Percentiles rank a stretch among this genome's conserved stretches.
phyloP scores from a whole-genome alignment of 2,113 vertebrate genomes.

The Prinia subflava region DNA sequence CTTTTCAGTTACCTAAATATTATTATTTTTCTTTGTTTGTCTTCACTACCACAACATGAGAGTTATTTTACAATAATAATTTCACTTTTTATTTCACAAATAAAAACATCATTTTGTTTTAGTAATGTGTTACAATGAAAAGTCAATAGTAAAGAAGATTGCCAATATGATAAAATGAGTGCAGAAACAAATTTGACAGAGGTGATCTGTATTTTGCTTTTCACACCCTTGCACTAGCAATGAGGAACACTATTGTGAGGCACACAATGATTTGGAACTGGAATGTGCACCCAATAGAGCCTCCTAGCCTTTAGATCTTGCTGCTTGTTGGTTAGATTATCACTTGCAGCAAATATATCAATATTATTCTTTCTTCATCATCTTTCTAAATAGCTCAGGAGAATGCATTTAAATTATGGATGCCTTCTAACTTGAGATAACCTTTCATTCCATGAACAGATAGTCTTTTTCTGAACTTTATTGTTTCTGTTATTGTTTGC shows the following conservation, averaged over 20 bases:
- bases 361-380: neutral
- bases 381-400: neutral
- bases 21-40: neutral
- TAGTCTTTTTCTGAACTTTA: neutral
- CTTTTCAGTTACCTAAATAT: neutral
- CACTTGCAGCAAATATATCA: neutral
- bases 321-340: neutral
- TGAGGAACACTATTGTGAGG: neutral
- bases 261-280: neutral
- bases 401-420: neutral
- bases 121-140: conserved; percentile 35
- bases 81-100: conserved; percentile 27
- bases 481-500: neutral
- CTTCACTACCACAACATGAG: neutral
- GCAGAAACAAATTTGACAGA: neutral
- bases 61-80: neutral
- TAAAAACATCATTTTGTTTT: conserved; percentile 7
- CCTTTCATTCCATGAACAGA: neutral
- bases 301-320: neutral
- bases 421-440: neutral
- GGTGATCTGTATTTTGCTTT: conserved; percentile 44
- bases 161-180: neutral
- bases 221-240: neutral
- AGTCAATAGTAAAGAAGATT: conserved; percentile 21
- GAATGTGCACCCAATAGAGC: neutral